Evolutionary conservation across 2,888 invertebrate genomes (phyloP).

Genomic region (Leptarthrus brevirostris): DNA sequence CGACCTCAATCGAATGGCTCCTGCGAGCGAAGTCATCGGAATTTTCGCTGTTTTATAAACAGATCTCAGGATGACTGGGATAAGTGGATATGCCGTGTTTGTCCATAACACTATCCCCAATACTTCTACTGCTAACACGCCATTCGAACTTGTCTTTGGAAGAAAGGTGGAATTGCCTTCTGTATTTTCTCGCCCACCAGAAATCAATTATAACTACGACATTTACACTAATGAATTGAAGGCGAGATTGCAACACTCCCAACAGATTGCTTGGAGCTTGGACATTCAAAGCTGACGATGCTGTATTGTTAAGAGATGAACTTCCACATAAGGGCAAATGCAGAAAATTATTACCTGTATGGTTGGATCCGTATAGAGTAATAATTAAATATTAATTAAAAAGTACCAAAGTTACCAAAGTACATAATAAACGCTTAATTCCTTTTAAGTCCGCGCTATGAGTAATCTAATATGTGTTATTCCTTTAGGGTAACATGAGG

Average conservation of each 20-base stretch:
- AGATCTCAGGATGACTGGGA: conserved; percentile 7
- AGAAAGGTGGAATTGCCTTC: background rate
- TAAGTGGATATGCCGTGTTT: background rate
- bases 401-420: background rate
- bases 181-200: background rate
- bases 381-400: background rate
- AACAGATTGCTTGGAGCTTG: background rate
- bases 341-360: background rate
- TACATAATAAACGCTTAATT: background rate
- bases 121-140: conserved; percentile 6
- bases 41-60: conserved; percentile 11
- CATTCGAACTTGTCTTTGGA: background rate
- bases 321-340: background rate
- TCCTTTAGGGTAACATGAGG: no score
- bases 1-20: background rate
- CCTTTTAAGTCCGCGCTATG: no score
- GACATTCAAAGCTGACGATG: background rate
- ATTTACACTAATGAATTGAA: background rate
- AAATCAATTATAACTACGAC: background rate
- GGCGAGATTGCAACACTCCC: background rate
- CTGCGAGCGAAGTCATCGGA: no score
- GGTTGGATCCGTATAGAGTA: background rate
- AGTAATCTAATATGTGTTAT: background rate
- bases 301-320: background rate
- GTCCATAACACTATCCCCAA: background rate